These are phyloP conservation scores for Drosophila histrio DNA, from an alignment of 2,888 invertebrate species.

Conservation along the genomic window DNA sequence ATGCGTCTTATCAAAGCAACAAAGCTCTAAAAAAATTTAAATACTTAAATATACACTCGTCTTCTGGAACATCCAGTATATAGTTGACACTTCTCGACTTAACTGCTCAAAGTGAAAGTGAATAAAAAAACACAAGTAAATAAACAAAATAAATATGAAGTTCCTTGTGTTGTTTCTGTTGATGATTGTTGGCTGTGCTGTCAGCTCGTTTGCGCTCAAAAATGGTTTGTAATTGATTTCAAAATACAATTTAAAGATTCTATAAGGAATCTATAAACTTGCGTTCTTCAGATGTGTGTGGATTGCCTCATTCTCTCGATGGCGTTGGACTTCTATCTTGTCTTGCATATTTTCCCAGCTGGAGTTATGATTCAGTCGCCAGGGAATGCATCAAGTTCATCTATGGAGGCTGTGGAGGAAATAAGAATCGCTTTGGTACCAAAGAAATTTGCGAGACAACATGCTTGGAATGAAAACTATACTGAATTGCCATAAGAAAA, in stretches of 20 bases:
- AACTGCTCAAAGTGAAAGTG: not conserved
- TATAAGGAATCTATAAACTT: not conserved
- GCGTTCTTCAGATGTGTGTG: conserved; percentile 51
- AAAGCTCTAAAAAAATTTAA: conserved; percentile 2
- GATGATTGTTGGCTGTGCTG: not conserved
- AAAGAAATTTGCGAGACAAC: conserved; percentile 49
- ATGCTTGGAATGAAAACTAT: conserved; percentile 44
- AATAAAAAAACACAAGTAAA: not conserved
- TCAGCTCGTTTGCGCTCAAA: conserved; percentile 4
- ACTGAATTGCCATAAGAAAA: not conserved
- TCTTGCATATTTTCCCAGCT: conserved; percentile 48
- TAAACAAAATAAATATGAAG: conserved; percentile 3
- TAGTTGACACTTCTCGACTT: not conserved
- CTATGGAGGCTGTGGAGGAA: conserved; percentile 71
- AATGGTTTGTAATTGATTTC: conserved; percentile 7
- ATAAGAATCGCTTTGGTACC: conserved; percentile 59
- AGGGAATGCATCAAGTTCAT: conserved; percentile 58
- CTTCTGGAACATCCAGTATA: not conserved
- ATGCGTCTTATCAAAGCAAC: not conserved
- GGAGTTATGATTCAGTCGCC: conserved; percentile 43
- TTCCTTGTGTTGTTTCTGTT: not conserved
- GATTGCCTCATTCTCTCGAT: conserved; percentile 40
- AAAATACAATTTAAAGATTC: not conserved
- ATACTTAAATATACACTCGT: not conserved
- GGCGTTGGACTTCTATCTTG: conserved; percentile 55